A percentile compares a stretch with the other conserved stretches of the same genome.
Evolutionary conservation across 2,888 invertebrate species (phyloP).

Genomic region (Aspidiotus rigidus): DNA sequence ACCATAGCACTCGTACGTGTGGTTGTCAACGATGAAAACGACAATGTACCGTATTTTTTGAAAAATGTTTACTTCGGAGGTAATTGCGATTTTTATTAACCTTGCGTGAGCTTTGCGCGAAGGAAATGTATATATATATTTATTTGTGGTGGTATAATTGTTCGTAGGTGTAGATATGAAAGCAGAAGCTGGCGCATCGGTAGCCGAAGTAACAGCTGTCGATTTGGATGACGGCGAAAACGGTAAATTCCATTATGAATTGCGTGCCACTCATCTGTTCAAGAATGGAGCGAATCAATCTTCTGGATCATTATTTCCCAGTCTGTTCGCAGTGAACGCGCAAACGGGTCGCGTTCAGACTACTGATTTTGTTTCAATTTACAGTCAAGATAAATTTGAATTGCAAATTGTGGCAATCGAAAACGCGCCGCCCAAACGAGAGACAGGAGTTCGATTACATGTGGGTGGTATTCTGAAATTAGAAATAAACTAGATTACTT

Average conservation of each 20-base stretch:
- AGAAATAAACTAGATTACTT: too few species aligned
- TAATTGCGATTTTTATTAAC: constrained; percentile 37
- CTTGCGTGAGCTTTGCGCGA: background rate
- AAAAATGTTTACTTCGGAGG: constrained; percentile 58
- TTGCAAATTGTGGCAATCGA: constrained; percentile 77
- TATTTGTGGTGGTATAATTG: background rate
- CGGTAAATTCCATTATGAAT: constrained; percentile 70
- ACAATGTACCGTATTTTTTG: constrained; percentile 68
- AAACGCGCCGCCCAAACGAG: constrained; percentile 64
- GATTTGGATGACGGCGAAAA: constrained; percentile 79
- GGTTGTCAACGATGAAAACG: constrained; percentile 70
- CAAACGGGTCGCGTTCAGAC: constrained; percentile 60
- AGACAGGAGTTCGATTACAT: constrained; percentile 65
- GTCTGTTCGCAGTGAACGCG: constrained; percentile 67
- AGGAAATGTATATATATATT: constrained; percentile 1
- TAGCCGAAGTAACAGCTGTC: constrained; percentile 63
- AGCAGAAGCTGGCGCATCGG: constrained; percentile 64
- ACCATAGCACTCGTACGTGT: constrained; percentile 64
- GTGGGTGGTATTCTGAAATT: constrained; percentile 48
- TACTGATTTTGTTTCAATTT: constrained; percentile 74
- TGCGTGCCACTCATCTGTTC: constrained; percentile 70
- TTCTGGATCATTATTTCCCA: constrained; percentile 78
- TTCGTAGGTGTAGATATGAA: constrained; percentile 61
- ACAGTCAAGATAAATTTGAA: constrained; percentile 78
- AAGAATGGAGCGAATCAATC: constrained; percentile 56